Evolutionary conservation across 2,113 vertebrate species (phyloP).

Genomic region (Cichladusa arquata): DNA sequence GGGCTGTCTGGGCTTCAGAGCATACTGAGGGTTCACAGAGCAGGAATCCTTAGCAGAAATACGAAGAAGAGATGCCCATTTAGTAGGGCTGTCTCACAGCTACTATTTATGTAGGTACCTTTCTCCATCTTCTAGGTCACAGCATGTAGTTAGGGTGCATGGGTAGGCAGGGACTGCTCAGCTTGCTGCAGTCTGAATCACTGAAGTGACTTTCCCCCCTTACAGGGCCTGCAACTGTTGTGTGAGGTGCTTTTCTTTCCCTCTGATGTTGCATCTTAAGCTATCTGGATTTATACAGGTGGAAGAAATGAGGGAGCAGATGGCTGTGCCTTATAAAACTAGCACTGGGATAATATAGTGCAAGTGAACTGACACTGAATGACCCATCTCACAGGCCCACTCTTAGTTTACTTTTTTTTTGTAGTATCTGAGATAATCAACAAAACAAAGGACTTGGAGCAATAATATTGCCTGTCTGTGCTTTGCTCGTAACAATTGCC

Average conservation of each 20-base stretch:
- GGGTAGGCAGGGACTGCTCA: background rate
- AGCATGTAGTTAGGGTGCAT: background rate
- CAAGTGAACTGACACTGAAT: background rate
- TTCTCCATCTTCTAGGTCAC: background rate
- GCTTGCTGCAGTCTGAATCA: background rate
- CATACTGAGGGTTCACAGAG: background rate
- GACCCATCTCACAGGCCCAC: background rate
- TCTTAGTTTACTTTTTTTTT: background rate
- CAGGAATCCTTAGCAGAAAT: background rate
- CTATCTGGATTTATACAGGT: background rate
- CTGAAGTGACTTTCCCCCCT: background rate
- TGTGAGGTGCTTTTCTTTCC: background rate
- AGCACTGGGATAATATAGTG: background rate
- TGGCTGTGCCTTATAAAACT: background rate
- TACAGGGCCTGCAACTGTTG: background rate
- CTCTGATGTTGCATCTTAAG: background rate
- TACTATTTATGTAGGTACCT: background rate
- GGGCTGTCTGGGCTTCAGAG: background rate
- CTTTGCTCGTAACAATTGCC: conserved; percentile 30
- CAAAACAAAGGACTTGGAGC: background rate
- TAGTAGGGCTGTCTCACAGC: background rate
- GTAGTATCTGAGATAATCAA: background rate
- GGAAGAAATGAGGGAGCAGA: conserved; percentile 15
- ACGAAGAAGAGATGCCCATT: background rate
- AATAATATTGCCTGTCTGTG: conserved; percentile 27